phyloP scores from a whole-genome alignment of 2,888 invertebrate genomes.

The Lasioglossum marginatum region DNA sequence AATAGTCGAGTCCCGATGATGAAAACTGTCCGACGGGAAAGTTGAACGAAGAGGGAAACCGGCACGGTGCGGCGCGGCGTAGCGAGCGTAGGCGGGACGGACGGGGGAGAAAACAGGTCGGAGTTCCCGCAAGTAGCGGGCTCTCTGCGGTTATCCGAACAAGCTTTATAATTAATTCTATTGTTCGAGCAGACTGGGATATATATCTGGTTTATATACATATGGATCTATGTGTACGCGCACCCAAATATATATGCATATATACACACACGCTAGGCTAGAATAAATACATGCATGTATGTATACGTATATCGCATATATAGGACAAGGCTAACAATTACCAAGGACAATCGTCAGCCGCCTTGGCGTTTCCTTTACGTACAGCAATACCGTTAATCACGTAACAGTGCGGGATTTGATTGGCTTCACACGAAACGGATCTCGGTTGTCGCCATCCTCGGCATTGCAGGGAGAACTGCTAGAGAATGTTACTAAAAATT shows the following conservation, averaged over 20 bases:
- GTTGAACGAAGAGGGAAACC: slow-evolving; percentile 19
- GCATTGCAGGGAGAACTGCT: too few species aligned
- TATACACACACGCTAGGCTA: slow-evolving; percentile 64
- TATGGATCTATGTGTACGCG: background rate
- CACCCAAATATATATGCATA: background rate
- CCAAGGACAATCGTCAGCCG: slow-evolving; percentile 65
- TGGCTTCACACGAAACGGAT: slow-evolving; percentile 21
- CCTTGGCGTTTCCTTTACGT: slow-evolving; percentile 71
- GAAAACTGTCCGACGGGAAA: slow-evolving; percentile 36
- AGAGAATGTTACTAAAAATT: too few species aligned
- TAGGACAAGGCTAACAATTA: slow-evolving; percentile 71
- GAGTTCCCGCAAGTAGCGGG: slow-evolving; percentile 75
- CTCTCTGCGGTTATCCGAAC: slow-evolving; percentile 77
- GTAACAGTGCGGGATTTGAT: slow-evolving; percentile 36
- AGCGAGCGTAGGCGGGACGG: slow-evolving; percentile 1
- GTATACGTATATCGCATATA: slow-evolving; percentile 43
- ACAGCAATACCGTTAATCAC: slow-evolving; percentile 77
- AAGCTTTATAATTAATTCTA: slow-evolving; percentile 82
- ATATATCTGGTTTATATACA: slow-evolving; percentile 21
- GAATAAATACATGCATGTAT: background rate
- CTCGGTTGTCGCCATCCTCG: slow-evolving; percentile 6
- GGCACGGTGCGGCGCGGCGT: slow-evolving; percentile 12
- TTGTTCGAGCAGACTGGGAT: slow-evolving; percentile 74
- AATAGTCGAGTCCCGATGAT: slow-evolving; percentile 33
- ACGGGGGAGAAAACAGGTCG: slow-evolving; percentile 12